These are phyloP conservation scores for Acanthis flammea DNA, from an alignment of 2,797 vertebrate genomes.

Conservation along the genomic window DNA sequence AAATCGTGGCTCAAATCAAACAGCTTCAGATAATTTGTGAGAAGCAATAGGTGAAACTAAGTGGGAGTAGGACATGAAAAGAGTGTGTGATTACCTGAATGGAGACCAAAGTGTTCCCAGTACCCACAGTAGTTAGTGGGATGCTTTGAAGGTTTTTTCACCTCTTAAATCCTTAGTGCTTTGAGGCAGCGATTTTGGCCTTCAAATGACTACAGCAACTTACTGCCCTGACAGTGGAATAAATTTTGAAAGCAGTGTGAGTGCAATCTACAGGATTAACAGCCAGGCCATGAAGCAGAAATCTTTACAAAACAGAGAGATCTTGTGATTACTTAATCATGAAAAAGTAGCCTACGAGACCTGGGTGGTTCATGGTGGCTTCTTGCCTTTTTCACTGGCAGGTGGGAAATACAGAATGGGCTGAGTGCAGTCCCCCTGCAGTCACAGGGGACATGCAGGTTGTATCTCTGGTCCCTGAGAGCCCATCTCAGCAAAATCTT, in stretches of 20 bases:
- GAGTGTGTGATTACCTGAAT: neutral
- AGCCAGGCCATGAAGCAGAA: neutral
- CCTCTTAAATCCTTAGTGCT: neutral
- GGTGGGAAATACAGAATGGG: neutral
- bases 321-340: neutral
- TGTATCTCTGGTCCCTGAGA: neutral
- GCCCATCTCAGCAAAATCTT: neutral
- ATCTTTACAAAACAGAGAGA: neutral
- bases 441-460: accelerated
- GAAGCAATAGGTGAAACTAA: neutral
- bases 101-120: neutral
- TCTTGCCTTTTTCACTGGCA: neutral
- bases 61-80: neutral
- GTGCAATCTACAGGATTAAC: neutral
- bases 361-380: neutral
- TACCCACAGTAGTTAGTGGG: neutral
- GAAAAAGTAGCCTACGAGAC: neutral
- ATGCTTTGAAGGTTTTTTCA: constrained; percentile 30
- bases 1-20: neutral
- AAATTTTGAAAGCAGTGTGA: constrained; percentile 2
- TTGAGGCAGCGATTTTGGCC: neutral
- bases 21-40: neutral
- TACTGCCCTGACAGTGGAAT: neutral
- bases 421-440: neutral
- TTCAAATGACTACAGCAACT: neutral